Conservation (phyloP, 2,888 invertebrate species). For the Lacanobia oleracea region DNA sequence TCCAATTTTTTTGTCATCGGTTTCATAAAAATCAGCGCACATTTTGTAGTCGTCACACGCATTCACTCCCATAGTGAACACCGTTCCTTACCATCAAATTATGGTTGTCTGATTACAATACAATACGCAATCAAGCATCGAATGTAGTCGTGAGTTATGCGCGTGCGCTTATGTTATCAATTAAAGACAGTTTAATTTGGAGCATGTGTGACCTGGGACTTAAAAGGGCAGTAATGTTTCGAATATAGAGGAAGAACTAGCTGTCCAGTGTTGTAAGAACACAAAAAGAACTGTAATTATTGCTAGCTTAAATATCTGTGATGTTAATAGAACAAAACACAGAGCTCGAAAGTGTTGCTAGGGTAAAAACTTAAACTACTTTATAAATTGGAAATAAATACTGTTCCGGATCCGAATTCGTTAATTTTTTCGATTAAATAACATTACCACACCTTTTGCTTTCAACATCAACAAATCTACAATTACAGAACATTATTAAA, state of each 20-base stretch:
- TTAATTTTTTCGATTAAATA: constrained; percentile 26
- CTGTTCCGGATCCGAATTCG: not conserved
- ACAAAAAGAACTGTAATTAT: not conserved
- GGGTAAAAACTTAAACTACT: not conserved
- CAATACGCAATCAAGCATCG: constrained; percentile 83
- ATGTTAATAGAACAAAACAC: not conserved
- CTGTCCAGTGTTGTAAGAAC: not conserved
- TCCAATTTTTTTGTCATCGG: not conserved
- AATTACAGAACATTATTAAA: constrained; percentile 52
- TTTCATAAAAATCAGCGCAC: not conserved
- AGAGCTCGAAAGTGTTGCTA: not conserved
- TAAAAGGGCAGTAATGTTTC: not conserved
- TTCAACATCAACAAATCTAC: constrained; percentile 30
- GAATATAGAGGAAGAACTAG: not conserved
- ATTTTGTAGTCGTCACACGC: constrained; percentile 28
- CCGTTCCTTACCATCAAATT: constrained; percentile 61
- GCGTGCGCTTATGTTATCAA: constrained; percentile 46
- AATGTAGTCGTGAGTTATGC: constrained; percentile 60
- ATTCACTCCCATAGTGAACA: constrained; percentile 37
- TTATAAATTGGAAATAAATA: not conserved
- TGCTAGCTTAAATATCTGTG: too few species aligned
- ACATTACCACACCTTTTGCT: constrained; percentile 10
- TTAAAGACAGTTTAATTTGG: constrained; percentile 55
- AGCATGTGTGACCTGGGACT: constrained; percentile 51
- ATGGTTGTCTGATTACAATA: constrained; percentile 81